Evolutionary conservation across 2,888 invertebrate genomes (phyloP).

Genomic region (Cephus runcator): DNA sequence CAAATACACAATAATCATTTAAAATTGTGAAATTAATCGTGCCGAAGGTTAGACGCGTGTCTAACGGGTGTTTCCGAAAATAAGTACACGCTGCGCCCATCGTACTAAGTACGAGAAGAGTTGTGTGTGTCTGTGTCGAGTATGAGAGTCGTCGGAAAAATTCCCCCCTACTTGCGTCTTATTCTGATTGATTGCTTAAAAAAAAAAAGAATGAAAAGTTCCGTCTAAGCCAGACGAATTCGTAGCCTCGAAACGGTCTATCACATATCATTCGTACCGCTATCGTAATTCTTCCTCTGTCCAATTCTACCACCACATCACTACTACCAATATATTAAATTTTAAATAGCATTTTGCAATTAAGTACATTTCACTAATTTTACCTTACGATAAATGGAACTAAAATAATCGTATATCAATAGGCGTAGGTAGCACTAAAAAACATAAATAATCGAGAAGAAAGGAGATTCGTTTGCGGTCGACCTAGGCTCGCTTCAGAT

Average conservation of each 20-base stretch:
- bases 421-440: neutral
- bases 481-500: neutral
- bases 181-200: neutral
- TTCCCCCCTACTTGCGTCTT: neutral
- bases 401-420: slow-evolving; percentile 23
- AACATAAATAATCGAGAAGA: neutral
- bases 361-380: slow-evolving; percentile 35
- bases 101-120: neutral
- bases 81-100: neutral
- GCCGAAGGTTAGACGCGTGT: slow-evolving; percentile 25
- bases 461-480: neutral
- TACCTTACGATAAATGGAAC: slow-evolving; percentile 31
- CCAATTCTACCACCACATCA: slow-evolving; percentile 35
- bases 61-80: neutral
- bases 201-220: neutral
- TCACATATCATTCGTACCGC: neutral
- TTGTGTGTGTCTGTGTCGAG: neutral
- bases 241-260: slow-evolving; percentile 1
- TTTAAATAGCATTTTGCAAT: slow-evolving; percentile 39
- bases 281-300: neutral
- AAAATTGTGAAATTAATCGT: slow-evolving; percentile 28
- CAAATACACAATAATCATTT: slow-evolving; percentile 40
- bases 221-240: neutral
- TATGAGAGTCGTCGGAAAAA: neutral
- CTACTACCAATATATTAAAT: slow-evolving; percentile 42